phyloP scores from a whole-genome alignment of 2,888 invertebrate species.

The Hirtodrosophila confusa region DNA sequence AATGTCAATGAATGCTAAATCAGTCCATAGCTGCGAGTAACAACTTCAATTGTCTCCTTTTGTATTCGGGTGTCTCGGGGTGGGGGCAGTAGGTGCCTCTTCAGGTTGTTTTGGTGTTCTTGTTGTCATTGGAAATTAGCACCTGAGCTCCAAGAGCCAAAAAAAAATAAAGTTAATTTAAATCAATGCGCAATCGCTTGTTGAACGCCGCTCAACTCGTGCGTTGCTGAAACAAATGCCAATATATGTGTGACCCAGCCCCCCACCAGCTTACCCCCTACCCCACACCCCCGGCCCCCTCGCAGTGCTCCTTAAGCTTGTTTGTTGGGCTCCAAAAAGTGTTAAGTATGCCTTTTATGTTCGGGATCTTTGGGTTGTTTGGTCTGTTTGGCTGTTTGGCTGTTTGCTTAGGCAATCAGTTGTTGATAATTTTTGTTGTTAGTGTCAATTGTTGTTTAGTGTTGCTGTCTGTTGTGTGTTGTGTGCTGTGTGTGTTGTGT shows the following conservation, averaged over 20 bases:
- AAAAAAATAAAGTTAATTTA: conserved; percentile 61
- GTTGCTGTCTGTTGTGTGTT: conserved; percentile 34
- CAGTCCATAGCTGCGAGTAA: conserved; percentile 45
- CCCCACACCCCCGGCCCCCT: not conserved
- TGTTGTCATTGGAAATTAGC: conserved; percentile 71
- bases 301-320: conserved; percentile 35
- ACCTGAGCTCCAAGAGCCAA: conserved; percentile 64
- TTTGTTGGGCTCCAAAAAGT: conserved; percentile 79
- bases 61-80: conserved; percentile 3
- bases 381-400: conserved; percentile 20
- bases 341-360: conserved; percentile 71
- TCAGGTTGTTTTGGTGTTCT: conserved; percentile 28
- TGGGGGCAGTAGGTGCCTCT: not conserved
- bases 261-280: not conserved
- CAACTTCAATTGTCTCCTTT: conserved; percentile 26
- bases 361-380: conserved; percentile 40
- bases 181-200: conserved; percentile 74
- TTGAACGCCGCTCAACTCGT: conserved; percentile 64
- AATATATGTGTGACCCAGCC: conserved; percentile 39
- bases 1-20: conserved; percentile 73
- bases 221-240: conserved; percentile 78
- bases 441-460: conserved; percentile 59
- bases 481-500: conserved; percentile 40
- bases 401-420: conserved; percentile 73
- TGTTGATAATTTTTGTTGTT: conserved; percentile 77